Evolutionary conservation across 2,888 invertebrate genomes (phyloP).

Genomic region (Phortica okadai): DNA sequence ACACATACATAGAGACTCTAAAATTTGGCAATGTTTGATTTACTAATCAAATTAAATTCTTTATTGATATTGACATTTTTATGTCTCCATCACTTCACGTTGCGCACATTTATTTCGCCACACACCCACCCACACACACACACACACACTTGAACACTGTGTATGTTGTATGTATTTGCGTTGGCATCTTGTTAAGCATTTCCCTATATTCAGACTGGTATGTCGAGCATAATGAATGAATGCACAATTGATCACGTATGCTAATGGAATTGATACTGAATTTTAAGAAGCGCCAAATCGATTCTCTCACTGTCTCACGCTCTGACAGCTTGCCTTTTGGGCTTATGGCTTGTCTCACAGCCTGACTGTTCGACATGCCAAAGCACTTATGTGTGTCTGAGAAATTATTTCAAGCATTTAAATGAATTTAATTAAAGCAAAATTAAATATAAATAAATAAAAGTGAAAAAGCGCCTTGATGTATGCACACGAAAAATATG

Average conservation of each 20-base stretch:
- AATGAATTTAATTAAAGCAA: too few species aligned
- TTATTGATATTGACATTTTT: conserved; percentile 28
- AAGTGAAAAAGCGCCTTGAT: too few species aligned
- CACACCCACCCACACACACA: neutral
- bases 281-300: conserved; percentile 10
- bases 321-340: neutral
- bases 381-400: too few species aligned
- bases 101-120: neutral
- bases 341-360: neutral
- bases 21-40: conserved; percentile 25
- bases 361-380: too few species aligned
- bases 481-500: too few species aligned
- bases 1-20: neutral
- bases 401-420: too few species aligned
- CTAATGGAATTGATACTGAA: conserved; percentile 26
- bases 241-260: conserved; percentile 24
- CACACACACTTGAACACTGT: neutral
- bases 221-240: conserved; percentile 2
- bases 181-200: neutral
- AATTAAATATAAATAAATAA: too few species aligned
- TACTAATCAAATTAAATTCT: conserved; percentile 26
- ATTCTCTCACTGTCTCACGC: neutral
- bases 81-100: neutral
- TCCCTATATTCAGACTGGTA: neutral
- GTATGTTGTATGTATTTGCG: neutral